These are phyloP conservation scores for Caenorhabditis panamensis DNA, from an alignment of 2,888 invertebrate species.

Conservation along the genomic window DNA sequence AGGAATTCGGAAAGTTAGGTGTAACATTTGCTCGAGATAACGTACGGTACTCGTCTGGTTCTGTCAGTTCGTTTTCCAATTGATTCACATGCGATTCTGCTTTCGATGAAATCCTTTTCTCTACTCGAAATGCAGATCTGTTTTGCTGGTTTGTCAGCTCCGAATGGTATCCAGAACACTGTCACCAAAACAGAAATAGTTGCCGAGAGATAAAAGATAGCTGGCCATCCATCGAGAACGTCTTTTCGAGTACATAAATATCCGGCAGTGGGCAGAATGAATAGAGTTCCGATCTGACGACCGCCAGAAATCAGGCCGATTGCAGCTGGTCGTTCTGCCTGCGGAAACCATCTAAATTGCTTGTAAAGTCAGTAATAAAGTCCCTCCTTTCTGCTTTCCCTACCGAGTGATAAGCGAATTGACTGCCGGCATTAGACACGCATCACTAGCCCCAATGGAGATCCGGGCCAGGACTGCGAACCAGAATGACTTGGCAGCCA, in stretches of 20 bases:
- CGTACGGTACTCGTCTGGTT: slow-evolving; percentile 72
- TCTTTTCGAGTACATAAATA: slow-evolving; percentile 79
- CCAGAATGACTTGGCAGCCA: slow-evolving; percentile 73
- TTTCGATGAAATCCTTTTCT: slow-evolving; percentile 78
- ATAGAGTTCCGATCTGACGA: slow-evolving; percentile 78
- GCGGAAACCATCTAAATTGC: slow-evolving; percentile 75
- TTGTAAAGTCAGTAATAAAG: slow-evolving; percentile 7
- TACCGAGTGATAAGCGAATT: slow-evolving; percentile 78
- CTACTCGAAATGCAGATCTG: slow-evolving; percentile 78
- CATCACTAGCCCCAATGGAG: slow-evolving; percentile 78
- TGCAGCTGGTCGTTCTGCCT: slow-evolving; percentile 77
- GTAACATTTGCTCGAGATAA: no score
- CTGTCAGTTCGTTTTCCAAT: slow-evolving; percentile 78
- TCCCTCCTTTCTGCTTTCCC: not conserved
- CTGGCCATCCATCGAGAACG: slow-evolving; percentile 78
- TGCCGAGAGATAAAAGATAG: slow-evolving; percentile 78
- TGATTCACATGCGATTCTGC: slow-evolving; percentile 79
- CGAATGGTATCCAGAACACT: slow-evolving; percentile 79
- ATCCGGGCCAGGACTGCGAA: slow-evolving; percentile 75
- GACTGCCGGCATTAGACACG: slow-evolving; percentile 77
- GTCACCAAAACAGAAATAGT: slow-evolving; percentile 74
- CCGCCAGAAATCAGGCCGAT: slow-evolving; percentile 79
- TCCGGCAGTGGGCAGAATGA: slow-evolving; percentile 79
- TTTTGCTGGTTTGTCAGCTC: slow-evolving; percentile 79
- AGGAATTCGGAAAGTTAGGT: not conserved